phyloP scores from a whole-genome alignment of 92 coral and sea anemone genomes.

The Zoanthus sansibaricus region DNA sequence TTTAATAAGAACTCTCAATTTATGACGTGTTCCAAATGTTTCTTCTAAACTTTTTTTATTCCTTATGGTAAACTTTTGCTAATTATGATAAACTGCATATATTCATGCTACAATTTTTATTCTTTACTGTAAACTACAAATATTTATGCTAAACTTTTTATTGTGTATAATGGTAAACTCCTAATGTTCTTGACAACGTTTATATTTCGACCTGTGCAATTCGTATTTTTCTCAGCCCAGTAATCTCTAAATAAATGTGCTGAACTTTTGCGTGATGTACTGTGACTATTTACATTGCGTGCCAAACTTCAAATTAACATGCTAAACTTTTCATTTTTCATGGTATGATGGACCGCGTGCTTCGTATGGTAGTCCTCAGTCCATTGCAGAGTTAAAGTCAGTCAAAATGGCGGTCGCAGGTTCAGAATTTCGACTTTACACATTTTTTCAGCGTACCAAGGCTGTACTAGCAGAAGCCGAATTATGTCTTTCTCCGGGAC shows the following conservation, averaged over 20 bases:
- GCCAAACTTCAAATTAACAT: neutral
- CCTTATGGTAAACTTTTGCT: neutral
- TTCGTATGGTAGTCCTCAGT: constrained; percentile 22
- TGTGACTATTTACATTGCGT: neutral
- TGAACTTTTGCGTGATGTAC: neutral
- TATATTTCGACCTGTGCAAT: neutral
- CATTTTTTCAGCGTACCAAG: constrained; percentile 58
- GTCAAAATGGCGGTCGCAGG: constrained; percentile 60
- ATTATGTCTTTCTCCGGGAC: constrained; percentile 47
- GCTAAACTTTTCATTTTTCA: constrained; percentile 25
- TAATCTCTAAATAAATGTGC: neutral
- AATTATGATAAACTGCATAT: neutral
- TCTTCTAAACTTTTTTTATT: too few species aligned
- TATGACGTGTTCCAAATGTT: too few species aligned
- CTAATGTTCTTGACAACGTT: neutral
- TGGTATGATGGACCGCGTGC: constrained; percentile 60
- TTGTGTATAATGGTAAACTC: neutral
- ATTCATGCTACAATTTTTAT: neutral
- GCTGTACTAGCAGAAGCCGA: constrained; percentile 67
- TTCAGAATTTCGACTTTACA: constrained; percentile 50
- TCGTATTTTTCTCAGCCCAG: neutral
- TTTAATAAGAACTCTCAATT: too few species aligned
- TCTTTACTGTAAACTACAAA: neutral
- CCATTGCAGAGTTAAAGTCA: neutral
- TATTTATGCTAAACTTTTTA: neutral